Evolutionary conservation across 30 jellyfish, hydroid and myxozoan species (phyloP), one percentile per base, ranked within the genome.

Genomic region (Haliclystus octoradiatus): DNA sequence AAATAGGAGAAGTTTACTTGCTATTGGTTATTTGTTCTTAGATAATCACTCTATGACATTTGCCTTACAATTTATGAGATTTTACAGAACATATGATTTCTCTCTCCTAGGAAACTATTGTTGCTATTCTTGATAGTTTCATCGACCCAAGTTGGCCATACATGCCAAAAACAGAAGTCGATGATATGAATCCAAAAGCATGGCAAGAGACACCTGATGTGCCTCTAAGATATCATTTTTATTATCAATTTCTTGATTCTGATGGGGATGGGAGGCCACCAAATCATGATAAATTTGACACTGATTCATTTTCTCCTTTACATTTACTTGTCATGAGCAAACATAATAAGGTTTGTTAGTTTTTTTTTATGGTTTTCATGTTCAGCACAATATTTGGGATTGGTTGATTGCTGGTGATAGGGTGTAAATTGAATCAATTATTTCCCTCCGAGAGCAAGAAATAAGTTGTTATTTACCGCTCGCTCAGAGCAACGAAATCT

Each of bases 81-180:
- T n/a, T n/a, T n/a, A n/a, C n/a, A n/a, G n/a, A n/a, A n/a, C n/a
- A n/a, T n/a, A n/a, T n/a, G n/a, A n/a, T n/a, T n/a, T n/a, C n/a
- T n/a, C n/a, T 34, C n/a, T 71, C 62, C 22, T 62, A 89, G 98
- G 74, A 89, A 81, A 81, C 95, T n/a, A 95, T 89, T 31, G 61
- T 89, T 26, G 95, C 98, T 12, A 33, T 89, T 35, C 70, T 89
- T 24, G 93, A 89, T 52, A 50, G 79, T 63, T 25, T 81, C 77
- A 66, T 89, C 33, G 80, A 79, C 40, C 98, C 98, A 9, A 87
- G 80, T 65, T 89, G 98, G 98, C 98, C 95, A 0, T 77, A 53
- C 66, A 61, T 80, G 5, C 57, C 57, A 40, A 40, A 9, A 19
- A 19, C 57, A n/a, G 80, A 75, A 1, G 76, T 40, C 1, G 98